Evolutionary conservation across 2,113 vertebrate species (phyloP).

Genomic region (Cynopterus brachyotis): DNA sequence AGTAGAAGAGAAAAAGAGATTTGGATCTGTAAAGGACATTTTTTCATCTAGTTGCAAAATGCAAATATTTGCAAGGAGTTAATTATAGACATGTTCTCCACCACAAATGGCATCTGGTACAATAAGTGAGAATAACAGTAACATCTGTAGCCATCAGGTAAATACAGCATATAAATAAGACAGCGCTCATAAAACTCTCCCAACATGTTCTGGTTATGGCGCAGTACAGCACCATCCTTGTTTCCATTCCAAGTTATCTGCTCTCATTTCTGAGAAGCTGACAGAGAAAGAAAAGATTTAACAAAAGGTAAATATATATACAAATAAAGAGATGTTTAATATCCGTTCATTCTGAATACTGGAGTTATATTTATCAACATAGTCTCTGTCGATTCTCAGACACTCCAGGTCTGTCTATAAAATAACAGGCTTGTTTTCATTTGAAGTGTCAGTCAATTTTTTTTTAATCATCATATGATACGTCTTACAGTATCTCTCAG

Average conservation of each 20-base stretch:
- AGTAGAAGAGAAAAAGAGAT: not conserved
- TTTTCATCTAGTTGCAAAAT: conserved; percentile 33
- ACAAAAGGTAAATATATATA: conserved; percentile 44
- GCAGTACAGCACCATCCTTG: not conserved
- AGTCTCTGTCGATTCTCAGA: not conserved
- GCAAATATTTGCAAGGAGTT: not conserved
- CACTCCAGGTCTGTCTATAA: conserved; percentile 12
- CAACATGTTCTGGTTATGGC: not conserved
- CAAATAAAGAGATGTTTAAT: not conserved
- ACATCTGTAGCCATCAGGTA: not conserved
- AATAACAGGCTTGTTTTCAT: conserved; percentile 16
- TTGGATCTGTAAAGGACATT: not conserved
- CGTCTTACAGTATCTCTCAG: not conserved
- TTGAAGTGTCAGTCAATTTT: not conserved
- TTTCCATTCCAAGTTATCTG: not conserved
- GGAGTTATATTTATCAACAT: not conserved
- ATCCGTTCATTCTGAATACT: not conserved
- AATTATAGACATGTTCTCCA: not conserved
- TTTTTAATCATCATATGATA: not conserved
- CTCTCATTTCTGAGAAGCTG: not conserved
- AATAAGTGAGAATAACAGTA: not conserved
- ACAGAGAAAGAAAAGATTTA: conserved; percentile 31
- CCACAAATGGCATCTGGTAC: not conserved
- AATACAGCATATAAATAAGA: conserved; percentile 26
- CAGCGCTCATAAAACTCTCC: not conserved